phyloP scores from a whole-genome alignment of 2,797 vertebrate genomes.

The Falco novaeseelandiae region DNA sequence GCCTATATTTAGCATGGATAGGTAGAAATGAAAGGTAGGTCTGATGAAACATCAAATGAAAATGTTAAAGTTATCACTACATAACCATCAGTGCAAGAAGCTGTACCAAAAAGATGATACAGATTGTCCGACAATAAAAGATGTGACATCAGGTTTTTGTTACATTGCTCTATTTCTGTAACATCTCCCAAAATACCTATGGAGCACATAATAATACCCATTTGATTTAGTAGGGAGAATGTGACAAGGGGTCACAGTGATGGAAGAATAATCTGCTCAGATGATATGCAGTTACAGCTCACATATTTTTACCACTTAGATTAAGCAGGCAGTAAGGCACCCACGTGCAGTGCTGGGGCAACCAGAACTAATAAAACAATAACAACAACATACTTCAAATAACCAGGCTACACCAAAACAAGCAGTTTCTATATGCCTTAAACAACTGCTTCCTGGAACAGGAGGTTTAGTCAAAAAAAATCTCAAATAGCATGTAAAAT shows the following conservation, averaged over 20 bases:
- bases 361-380: not conserved
- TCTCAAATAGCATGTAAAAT: not conserved
- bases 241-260: not conserved
- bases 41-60: not conserved
- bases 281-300: not conserved
- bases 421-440: not conserved
- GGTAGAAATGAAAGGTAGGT: not conserved
- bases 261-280: not conserved
- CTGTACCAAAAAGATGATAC: not conserved
- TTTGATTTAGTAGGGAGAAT: not conserved
- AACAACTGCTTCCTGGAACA: not conserved
- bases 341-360: not conserved
- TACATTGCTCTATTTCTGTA: constrained; percentile 2
- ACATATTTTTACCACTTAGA: not conserved
- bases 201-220: not conserved
- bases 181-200: not conserved
- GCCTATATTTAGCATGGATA: not conserved
- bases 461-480: not conserved
- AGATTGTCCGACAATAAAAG: not conserved
- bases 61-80: not conserved
- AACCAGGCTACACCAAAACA: not conserved
- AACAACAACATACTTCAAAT: not conserved
- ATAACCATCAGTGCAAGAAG: not conserved
- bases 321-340: not conserved
- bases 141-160: not conserved